Conservation (phyloP, 2,888 invertebrate species). For the Auanema freiburgensis region DNA sequence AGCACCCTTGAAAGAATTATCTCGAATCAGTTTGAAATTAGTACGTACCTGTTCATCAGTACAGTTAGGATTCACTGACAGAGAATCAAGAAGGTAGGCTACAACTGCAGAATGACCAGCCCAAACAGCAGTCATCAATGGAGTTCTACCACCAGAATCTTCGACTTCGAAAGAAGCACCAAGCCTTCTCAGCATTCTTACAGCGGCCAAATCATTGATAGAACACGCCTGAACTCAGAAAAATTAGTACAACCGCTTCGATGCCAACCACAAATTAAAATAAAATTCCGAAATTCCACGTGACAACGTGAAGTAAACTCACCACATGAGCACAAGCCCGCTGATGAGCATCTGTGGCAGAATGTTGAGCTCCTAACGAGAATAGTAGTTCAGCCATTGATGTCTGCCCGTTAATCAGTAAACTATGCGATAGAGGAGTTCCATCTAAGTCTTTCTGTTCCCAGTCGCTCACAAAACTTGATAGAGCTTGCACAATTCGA, state of each 20-base stretch:
- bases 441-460: conserved; percentile 40
- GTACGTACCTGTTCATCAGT: conserved; percentile 38
- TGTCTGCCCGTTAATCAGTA: conserved; percentile 37
- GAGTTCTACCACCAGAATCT: conserved; percentile 41
- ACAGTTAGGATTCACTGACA: conserved; percentile 40
- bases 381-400: conserved; percentile 78
- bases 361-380: conserved; percentile 67
- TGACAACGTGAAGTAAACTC: background rate
- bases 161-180: conserved; percentile 33
- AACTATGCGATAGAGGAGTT: conserved; percentile 38
- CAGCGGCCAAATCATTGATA: conserved; percentile 38
- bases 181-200: conserved; percentile 32
- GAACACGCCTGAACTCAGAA: conserved; percentile 14
- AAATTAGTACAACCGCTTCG: too few species aligned
- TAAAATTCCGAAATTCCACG: background rate
- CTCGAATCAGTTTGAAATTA: background rate
- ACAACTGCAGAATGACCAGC: conserved; percentile 32
- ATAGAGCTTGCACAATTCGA: conserved; percentile 21
- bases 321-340: conserved; percentile 75
- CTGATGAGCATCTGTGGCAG: conserved; percentile 67
- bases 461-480: conserved; percentile 31
- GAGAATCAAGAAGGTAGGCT: conserved; percentile 31
- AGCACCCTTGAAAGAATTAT: conserved; percentile 35
- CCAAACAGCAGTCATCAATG: conserved; percentile 47
- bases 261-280: too few species aligned